A percentile compares a stretch with the other conserved stretches of the same genome.
Evolutionary conservation across 2,888 invertebrate species (phyloP).

Genomic region (Pherbina coryleti): DNA sequence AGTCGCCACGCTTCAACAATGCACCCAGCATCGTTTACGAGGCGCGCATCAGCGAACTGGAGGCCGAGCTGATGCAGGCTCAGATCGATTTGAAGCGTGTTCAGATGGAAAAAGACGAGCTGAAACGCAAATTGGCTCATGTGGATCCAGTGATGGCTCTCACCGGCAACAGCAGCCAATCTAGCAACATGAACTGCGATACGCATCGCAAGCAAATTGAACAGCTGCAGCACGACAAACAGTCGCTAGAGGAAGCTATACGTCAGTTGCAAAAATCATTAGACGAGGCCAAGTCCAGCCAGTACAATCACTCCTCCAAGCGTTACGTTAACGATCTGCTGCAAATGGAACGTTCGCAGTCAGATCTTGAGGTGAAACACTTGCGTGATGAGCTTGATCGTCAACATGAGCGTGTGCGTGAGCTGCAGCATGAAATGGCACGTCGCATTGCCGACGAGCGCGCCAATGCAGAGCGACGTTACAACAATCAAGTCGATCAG

Average conservation of each 20-base stretch:
- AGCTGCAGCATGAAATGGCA: slow-evolving; percentile 81
- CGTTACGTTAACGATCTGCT: slow-evolving; percentile 82
- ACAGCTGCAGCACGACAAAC: slow-evolving; percentile 79
- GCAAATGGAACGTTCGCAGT: slow-evolving; percentile 81
- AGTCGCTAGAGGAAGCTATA: slow-evolving; percentile 77
- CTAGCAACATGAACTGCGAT: slow-evolving; percentile 61
- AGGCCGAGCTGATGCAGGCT: slow-evolving; percentile 84
- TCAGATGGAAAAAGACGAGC: slow-evolving; percentile 75
- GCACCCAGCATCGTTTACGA: slow-evolving; percentile 87
- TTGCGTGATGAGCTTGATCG: slow-evolving; percentile 83
- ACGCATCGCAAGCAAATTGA: slow-evolving; percentile 80
- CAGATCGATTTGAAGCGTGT: slow-evolving; percentile 82
- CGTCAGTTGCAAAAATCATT: slow-evolving; percentile 77
- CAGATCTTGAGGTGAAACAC: slow-evolving; percentile 81
- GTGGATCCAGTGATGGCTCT: slow-evolving; percentile 54
- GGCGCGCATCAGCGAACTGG: slow-evolving; percentile 85
- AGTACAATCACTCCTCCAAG: slow-evolving; percentile 69
- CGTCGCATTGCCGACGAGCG: slow-evolving; percentile 80
- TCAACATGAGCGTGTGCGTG: slow-evolving; percentile 81
- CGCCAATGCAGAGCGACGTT: slow-evolving; percentile 79
- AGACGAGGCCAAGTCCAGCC: slow-evolving; percentile 73
- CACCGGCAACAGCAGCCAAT: slow-evolving; percentile 41
- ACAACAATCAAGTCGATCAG: slow-evolving; percentile 82
- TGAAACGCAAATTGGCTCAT: slow-evolving; percentile 66
- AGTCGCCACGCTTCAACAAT: slow-evolving; percentile 72